Conservation (phyloP, 2,797 vertebrate species). For the Euthynnus affinis region DNA sequence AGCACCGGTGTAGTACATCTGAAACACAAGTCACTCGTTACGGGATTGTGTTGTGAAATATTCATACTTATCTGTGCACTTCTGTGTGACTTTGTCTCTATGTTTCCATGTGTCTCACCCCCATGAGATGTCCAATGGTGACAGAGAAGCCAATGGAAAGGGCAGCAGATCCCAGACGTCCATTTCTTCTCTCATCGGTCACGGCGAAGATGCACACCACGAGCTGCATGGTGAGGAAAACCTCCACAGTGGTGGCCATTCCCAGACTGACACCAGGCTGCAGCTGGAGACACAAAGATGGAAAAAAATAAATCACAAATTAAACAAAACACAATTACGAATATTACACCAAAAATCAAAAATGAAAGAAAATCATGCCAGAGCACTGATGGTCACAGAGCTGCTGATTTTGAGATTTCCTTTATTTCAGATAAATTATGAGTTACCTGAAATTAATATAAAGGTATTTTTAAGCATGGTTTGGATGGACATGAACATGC, state of each 20-base stretch:
- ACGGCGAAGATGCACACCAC: slow-evolving; percentile 95
- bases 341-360: too few relatives aligned
- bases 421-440: not conserved
- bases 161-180: slow-evolving; percentile 90
- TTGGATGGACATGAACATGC: not conserved
- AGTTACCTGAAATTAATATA: not conserved
- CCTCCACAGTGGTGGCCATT: slow-evolving; percentile 94
- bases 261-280: slow-evolving; percentile 92
- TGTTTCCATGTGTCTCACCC: slow-evolving; percentile 85
- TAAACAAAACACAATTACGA: not conserved
- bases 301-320: slow-evolving; percentile 20
- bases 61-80: not conserved
- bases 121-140: slow-evolving; percentile 93
- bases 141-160: slow-evolving; percentile 95
- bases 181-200: slow-evolving; percentile 92
- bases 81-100: not conserved
- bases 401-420: not conserved
- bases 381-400: not conserved
- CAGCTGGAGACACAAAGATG: slow-evolving; percentile 81
- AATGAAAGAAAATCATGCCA: too few relatives aligned
- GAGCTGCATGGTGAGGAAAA: slow-evolving; percentile 95
- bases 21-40: slow-evolving; percentile 43
- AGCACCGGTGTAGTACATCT: slow-evolving; percentile 95
- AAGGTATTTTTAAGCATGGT: not conserved
- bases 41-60: not conserved